phyloP scores from a whole-genome alignment of 35 echinoderm and acorn worm genomes.

The Ophioderma brevispina region DNA sequence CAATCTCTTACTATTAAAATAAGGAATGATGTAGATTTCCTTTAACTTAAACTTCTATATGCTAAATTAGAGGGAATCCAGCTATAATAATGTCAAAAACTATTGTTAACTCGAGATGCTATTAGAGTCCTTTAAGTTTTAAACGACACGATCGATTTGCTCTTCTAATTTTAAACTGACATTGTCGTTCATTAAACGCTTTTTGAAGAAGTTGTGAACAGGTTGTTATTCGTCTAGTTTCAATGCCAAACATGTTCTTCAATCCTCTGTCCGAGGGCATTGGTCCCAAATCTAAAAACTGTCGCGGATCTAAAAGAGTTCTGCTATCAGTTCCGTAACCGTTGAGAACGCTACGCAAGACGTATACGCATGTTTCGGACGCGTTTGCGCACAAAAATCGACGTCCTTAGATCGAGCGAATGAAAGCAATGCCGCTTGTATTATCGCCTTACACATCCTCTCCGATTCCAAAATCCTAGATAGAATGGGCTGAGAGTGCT shows the following conservation, averaged over 20 bases:
- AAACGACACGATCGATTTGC: no score
- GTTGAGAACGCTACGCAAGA: neutral
- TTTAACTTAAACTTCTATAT: no score
- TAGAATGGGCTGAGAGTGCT: neutral
- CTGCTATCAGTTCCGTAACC: neutral
- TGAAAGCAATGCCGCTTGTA: neutral
- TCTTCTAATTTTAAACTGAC: no score
- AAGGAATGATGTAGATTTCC: no score
- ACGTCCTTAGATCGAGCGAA: neutral
- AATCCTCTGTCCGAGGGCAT: neutral
- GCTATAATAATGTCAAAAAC: no score
- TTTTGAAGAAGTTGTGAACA: no score
- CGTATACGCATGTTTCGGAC: neutral
- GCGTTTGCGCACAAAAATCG: neutral
- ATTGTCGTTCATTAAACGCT: no score
- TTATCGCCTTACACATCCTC: neutral
- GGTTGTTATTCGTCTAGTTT: no score
- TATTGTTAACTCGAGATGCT: no score
- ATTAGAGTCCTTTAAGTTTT: no score
- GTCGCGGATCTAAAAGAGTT: neutral
- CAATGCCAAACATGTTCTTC: neutral
- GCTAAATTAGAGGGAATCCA: no score
- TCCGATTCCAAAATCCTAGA: neutral
- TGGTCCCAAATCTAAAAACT: neutral
- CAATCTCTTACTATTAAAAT: no score